These are phyloP conservation scores for Lepidotrigona ventralis DNA, from an alignment of 1,140 invertebrate genomes.

Conservation along the genomic window DNA sequence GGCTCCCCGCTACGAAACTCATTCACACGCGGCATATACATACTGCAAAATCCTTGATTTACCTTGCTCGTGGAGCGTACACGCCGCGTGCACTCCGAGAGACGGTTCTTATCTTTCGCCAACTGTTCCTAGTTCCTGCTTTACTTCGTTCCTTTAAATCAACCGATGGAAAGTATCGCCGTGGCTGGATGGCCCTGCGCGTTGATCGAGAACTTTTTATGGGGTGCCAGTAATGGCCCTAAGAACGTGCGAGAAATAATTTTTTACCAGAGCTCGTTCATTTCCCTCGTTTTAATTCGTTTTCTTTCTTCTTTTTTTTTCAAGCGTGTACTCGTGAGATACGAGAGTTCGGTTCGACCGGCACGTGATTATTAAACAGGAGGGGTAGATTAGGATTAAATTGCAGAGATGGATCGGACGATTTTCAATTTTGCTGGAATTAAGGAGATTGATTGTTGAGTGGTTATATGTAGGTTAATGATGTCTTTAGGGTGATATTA, in stretches of 20 bases:
- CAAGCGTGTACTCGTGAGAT: background rate
- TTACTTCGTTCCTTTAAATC: conserved; percentile 11
- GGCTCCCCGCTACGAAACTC: conserved; percentile 9
- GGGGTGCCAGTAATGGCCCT: background rate
- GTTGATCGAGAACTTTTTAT: background rate
- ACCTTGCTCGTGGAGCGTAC: background rate
- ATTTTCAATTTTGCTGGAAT: background rate
- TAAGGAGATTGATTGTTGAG: background rate
- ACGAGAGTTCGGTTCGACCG: background rate
- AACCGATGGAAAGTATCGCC: conserved; percentile 22
- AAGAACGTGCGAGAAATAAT: background rate
- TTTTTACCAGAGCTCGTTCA: background rate
- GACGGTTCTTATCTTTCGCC: conserved; percentile 49
- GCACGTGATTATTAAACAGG: background rate
- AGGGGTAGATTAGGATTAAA: background rate
- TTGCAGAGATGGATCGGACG: background rate
- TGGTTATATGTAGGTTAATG: background rate
- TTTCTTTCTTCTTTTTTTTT: background rate
- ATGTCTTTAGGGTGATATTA: background rate
- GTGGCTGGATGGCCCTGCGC: background rate
- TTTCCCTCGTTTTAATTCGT: background rate
- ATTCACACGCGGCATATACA: conserved; percentile 26
- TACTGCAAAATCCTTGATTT: conserved; percentile 54
- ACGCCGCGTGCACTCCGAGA: background rate
- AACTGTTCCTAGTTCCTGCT: conserved; percentile 21